Conservation (phyloP, 1,140 invertebrate genomes). For the Lineus longissimus region DNA sequence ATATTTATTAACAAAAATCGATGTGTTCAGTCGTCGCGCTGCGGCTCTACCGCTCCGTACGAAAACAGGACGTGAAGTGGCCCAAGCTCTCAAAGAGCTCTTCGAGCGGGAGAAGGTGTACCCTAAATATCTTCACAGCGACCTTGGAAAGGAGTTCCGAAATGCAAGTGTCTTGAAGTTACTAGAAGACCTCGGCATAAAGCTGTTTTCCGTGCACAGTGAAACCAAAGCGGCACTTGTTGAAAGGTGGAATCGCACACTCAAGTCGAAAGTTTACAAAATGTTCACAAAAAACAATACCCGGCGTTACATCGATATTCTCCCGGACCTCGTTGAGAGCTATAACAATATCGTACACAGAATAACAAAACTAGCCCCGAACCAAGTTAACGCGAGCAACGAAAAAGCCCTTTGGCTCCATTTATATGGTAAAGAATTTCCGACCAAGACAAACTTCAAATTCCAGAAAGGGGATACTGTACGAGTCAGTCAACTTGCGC, state of each 20-base stretch:
- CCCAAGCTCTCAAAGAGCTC: slow-evolving; percentile 27
- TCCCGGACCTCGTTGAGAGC: slow-evolving; percentile 39
- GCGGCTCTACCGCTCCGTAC: slow-evolving; percentile 53
- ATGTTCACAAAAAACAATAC: slow-evolving; percentile 50
- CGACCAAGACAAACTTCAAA: no score
- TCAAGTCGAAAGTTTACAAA: slow-evolving; percentile 54
- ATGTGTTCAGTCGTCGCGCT: slow-evolving; percentile 54
- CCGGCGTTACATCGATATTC: slow-evolving; percentile 48
- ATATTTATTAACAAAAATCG: slow-evolving; percentile 55
- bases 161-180: slow-evolving; percentile 17
- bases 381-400: slow-evolving; percentile 20
- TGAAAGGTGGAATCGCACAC: slow-evolving; percentile 54
- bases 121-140: slow-evolving; percentile 7
- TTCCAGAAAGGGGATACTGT: no score
- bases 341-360: slow-evolving; percentile 54
- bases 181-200: slow-evolving; percentile 6
- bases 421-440: background rate
- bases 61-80: slow-evolving; percentile 45
- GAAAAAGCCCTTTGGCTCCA: background rate
- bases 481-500: no score
- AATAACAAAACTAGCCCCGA: slow-evolving; percentile 50
- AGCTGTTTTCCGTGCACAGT: slow-evolving; percentile 28
- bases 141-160: slow-evolving; percentile 16
- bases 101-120: slow-evolving; percentile 16
- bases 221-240: slow-evolving; percentile 54